A percentile compares a stretch with the other conserved stretches of the same genome.
These are phyloP conservation scores for Phenganax marumi DNA, from an alignment of 92 coral and sea anemone genomes.

Conservation along the genomic window DNA sequence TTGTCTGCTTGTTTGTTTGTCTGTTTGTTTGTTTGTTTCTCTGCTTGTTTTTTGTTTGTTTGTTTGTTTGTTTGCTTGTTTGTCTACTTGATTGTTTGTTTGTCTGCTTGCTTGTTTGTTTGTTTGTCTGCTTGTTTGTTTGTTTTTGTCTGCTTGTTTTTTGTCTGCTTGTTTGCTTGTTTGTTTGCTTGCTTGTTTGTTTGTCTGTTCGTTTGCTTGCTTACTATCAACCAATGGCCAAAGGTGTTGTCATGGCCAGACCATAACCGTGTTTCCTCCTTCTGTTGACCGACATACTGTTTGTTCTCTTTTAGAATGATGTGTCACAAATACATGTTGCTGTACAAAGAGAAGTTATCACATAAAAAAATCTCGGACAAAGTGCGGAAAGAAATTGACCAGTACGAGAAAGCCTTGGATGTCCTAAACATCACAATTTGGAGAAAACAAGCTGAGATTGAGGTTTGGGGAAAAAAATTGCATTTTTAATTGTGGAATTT, in stretches of 20 bases:
- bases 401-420: constrained; percentile 75
- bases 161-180: too few species aligned
- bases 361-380: constrained; percentile 69
- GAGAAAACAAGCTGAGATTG: constrained; percentile 87
- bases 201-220: too few species aligned
- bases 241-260: too few species aligned
- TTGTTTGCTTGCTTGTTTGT: too few species aligned
- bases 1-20: background rate
- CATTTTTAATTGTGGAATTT: background rate
- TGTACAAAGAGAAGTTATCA: constrained; percentile 75
- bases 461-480: constrained; percentile 58
- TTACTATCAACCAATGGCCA: too few species aligned
- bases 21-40: too few species aligned
- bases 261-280: background rate
- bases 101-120: too few species aligned
- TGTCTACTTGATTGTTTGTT: too few species aligned
- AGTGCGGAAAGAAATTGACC: constrained; percentile 65
- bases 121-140: too few species aligned
- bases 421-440: constrained; percentile 91
- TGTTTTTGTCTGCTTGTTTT: too few species aligned
- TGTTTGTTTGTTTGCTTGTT: too few species aligned
- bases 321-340: constrained; percentile 71
- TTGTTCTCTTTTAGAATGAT: constrained; percentile 46
- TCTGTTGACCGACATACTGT: background rate
- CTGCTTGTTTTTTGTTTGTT: too few species aligned